phyloP scores from a whole-genome alignment of 2,113 vertebrate species.

The Paracanthobrama guichenoti region DNA sequence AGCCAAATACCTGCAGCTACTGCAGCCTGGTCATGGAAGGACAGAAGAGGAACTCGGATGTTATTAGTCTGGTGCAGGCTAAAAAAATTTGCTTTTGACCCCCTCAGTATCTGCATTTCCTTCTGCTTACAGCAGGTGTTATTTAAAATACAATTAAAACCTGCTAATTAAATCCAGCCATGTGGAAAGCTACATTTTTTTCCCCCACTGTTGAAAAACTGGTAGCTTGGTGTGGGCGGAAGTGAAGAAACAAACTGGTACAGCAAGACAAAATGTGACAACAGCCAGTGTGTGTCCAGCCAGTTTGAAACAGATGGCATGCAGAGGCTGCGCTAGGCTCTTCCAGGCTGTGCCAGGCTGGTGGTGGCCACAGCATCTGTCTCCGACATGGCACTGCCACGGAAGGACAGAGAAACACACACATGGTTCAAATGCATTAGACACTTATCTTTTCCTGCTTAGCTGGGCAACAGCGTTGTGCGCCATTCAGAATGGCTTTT shows the following conservation, averaged over 20 bases:
- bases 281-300: slow-evolving; percentile 56
- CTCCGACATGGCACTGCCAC: slow-evolving; percentile 49
- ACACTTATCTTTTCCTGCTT: background rate
- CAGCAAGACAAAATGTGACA: slow-evolving; percentile 18
- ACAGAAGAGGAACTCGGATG: background rate
- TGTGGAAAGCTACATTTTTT: slow-evolving; percentile 16
- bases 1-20: slow-evolving; percentile 35
- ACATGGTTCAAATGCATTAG: slow-evolving; percentile 1
- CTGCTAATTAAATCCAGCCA: slow-evolving; percentile 23
- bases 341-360: slow-evolving; percentile 62
- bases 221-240: slow-evolving; percentile 47
- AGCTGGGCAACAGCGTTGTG: background rate
- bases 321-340: slow-evolving; percentile 65
- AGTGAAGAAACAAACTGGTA: slow-evolving; percentile 28
- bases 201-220: background rate
- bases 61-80: background rate
- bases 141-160: slow-evolving; percentile 14
- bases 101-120: background rate
- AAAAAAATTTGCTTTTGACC: slow-evolving; percentile 17
- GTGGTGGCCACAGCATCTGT: slow-evolving; percentile 69
- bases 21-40: slow-evolving; percentile 38
- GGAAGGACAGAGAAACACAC: slow-evolving; percentile 21
- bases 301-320: slow-evolving; percentile 72
- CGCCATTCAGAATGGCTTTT: background rate
- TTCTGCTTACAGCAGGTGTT: background rate